Base-by-base conservation (phyloP, 64 coral and sea anemone genomes). In the Orbicella faveolata region DNA sequence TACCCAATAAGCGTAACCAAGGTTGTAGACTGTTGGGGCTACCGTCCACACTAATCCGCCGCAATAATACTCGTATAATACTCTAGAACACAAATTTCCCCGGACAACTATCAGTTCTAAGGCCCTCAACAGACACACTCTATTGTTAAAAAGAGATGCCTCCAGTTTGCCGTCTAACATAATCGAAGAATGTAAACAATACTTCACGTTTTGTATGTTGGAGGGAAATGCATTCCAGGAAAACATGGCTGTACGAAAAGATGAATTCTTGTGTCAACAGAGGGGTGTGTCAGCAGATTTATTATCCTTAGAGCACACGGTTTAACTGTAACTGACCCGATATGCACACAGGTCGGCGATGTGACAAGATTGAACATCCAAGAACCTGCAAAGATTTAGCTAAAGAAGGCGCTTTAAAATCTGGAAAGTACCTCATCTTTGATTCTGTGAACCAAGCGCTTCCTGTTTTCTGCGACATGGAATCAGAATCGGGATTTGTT, bases 401-500 rank as follows among this genome's bases (percentile, higher is more conserved):
- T 75, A 18, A 75, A 15, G 36, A 41, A 13, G 35, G 74, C 33
- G 74, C 34, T 25, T 75, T 36, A 4, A 18, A 35, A 75, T 75
- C 74, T 18, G 74, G 75, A 52, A 78, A 52, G 37, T n/a, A 78
- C 6, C 18, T 10, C 37, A 23, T 78, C 17, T 78, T 48, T 21
- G 37, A 5, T 17, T 78, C 39, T 20, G 37, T 16, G 16, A 78
- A 52, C 41, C 7, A 78, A 78, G 16, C 4, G 39, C 53, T 78
- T 78, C 18, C 75, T 53, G 75, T 51, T 78, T 51, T 21, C 75
- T 78, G 37, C 23, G 75, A 78, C 75, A 10, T 78, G 2, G 17
- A 78, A 7, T 78, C 75, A 9, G 75, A 78, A 78, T 39, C 75
- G 21, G 37, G 41, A 23, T 78, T 78, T 78, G 41, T 78, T 21